Base-by-base conservation (phyloP, 2,113 vertebrate species). In the Syrrhaptes paradoxus region DNA sequence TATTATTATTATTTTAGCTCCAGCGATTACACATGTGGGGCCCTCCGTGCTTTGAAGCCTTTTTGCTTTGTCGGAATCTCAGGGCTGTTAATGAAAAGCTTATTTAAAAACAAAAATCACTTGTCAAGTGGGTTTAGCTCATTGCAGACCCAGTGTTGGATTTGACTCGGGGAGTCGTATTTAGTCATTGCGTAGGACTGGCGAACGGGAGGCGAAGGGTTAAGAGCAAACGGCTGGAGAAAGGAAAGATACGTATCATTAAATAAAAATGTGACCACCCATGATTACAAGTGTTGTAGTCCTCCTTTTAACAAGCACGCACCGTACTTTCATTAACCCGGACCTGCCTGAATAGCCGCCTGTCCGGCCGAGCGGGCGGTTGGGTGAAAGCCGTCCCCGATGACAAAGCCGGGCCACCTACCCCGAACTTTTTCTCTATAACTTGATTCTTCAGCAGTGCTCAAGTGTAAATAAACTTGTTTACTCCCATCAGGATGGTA, bases 401-500 rank as follows among this genome's bases (percentile, higher is more conserved):
- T 87, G 96, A 93, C 96, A 92, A 95, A 95, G 74, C 49, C 97
- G 92, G 86, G 96, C 98, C 98, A 97, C 98, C 98, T 97, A 97
- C 97, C 95, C 92, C 18, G 96, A 97, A 90, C 93, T 91, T 90
- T 90, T 93, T 89, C 97, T 97, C 96, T 96, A 87, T 94, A 96
- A 96, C 95, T 97, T 97, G 93, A 97, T 98, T 98, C 98, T 97
- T 97, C 84, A 59, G 97, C 93, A 84, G 97, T 95, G 96, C 96
- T 97, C 95, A 92, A 97, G 97, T 98, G 96, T 97, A 98, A 98
- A 98, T 97, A 97, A 97, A 96, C 97, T 97, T 98, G 98, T 98
- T 98, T 98, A 98, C 97, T 80, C 77, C 83, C 94, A 94, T 98
- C 97, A 89, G 97, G 97, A 97, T 84, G 97, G 93, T 78, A 96